Percentiles rank a stretch among this genome's conserved stretches.
Conservation (phyloP, 2,888 invertebrate genomes). For the Diaphora mendica region DNA sequence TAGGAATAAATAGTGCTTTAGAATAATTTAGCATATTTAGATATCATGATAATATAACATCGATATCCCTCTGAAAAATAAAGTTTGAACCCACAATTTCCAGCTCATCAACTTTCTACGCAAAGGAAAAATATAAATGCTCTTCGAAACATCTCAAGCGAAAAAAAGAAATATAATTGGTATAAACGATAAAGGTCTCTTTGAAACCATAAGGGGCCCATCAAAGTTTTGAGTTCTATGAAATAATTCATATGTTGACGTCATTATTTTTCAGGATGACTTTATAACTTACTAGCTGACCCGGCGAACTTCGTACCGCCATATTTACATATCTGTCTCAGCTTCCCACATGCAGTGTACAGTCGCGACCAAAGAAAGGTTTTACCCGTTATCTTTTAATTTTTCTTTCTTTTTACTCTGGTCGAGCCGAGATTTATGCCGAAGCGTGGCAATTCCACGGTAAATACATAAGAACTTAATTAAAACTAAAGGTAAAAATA, state of each 20-base stretch:
- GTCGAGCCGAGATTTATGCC: too few species aligned
- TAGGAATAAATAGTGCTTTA: neutral
- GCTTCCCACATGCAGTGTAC: too few species aligned
- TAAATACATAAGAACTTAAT: too few species aligned
- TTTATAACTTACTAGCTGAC: too few species aligned
- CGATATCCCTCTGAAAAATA: neutral
- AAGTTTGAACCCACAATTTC: slow-evolving; percentile 2
- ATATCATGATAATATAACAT: neutral
- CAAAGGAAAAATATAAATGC: slow-evolving; percentile 8
- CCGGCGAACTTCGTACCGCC: too few species aligned
- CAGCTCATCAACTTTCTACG: slow-evolving; percentile 8
- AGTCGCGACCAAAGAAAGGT: too few species aligned
- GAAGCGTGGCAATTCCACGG: too few species aligned
- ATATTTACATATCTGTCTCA: too few species aligned
- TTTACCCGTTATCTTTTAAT: too few species aligned
- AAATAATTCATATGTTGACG: slow-evolving; percentile 37
- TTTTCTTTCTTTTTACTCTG: too few species aligned
- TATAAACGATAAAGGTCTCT: slow-evolving; percentile 41
- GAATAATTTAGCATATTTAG: neutral
- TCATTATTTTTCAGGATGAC: too few species aligned
- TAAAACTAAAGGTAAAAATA: too few species aligned
- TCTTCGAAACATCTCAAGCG: slow-evolving; percentile 5
- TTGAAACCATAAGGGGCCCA: slow-evolving; percentile 35
- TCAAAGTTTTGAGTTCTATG: slow-evolving; percentile 36
- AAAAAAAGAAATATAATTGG: slow-evolving; percentile 34